Percentiles rank a stretch among this genome's conserved stretches.
phyloP scores from a whole-genome alignment of 1,140 invertebrate genomes.

The Thereuonema tuberculata region DNA sequence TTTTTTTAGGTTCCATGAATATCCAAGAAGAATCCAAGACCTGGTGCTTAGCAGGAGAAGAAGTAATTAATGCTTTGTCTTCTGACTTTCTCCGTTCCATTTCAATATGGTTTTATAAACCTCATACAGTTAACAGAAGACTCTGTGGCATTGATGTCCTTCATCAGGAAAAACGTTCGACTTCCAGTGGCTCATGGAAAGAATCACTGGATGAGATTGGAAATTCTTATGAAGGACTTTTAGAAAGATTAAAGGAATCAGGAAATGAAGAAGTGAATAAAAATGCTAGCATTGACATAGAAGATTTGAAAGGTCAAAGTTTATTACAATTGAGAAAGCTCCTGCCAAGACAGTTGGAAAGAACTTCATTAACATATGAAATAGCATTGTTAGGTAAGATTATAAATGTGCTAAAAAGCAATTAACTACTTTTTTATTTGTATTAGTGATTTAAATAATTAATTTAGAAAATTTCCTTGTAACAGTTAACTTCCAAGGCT shows the following conservation, averaged over 20 bases:
- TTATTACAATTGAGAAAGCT: conserved; percentile 18
- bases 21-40: too few relatives aligned
- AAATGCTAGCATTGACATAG: conserved; percentile 11
- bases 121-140: conserved; percentile 32
- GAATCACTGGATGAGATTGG: too few relatives aligned
- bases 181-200: not conserved
- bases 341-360: conserved; percentile 23
- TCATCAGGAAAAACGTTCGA: not conserved
- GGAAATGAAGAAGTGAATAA: conserved; percentile 3
- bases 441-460: too few relatives aligned
- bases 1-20: too few relatives aligned
- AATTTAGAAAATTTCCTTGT: too few relatives aligned
- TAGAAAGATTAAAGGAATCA: not conserved
- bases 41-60: too few relatives aligned
- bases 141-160: conserved; percentile 21
- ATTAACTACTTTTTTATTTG: too few relatives aligned
- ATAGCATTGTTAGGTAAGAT: conserved; percentile 25
- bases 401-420: too few relatives aligned
- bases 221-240: not conserved
- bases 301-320: too few relatives aligned
- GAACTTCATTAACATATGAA: conserved; percentile 21
- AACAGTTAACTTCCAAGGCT: too few relatives aligned
- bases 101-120: conserved; percentile 32
- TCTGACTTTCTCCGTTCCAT: conserved; percentile 24
- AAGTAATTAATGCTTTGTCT: too few relatives aligned